Conservation (phyloP, 2,888 invertebrate species). For the Aporophyla lueneburgensis region DNA sequence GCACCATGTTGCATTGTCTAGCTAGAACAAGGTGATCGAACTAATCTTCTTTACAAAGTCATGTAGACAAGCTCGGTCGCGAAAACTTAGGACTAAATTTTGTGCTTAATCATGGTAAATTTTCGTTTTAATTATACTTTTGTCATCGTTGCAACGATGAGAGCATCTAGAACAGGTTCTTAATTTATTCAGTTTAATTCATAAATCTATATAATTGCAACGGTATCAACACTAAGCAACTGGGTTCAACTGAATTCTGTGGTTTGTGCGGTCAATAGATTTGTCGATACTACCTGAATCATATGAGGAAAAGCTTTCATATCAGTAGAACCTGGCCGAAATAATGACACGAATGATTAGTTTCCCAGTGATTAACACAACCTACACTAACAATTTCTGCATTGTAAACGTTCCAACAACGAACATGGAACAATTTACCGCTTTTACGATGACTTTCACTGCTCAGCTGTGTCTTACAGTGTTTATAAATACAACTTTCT, state of each 20-base stretch:
- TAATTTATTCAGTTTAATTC: slow-evolving; percentile 4
- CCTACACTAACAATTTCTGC: slow-evolving; percentile 37
- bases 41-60: slow-evolving; percentile 22
- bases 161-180: slow-evolving; percentile 12
- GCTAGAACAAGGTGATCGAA: slow-evolving; percentile 29
- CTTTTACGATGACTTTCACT: slow-evolving; percentile 67
- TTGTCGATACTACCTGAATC: slow-evolving; percentile 15
- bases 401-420: slow-evolving; percentile 45
- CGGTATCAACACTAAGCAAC: slow-evolving; percentile 2
- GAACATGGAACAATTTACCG: slow-evolving; percentile 64
- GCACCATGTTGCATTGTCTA: slow-evolving; percentile 9
- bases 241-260: slow-evolving; percentile 11
- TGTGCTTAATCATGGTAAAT: neutral
- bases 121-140: slow-evolving; percentile 9
- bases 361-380: slow-evolving; percentile 12
- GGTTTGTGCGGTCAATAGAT: slow-evolving; percentile 34
- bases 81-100: neutral
- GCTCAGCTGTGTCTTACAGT: slow-evolving; percentile 59
- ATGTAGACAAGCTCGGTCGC: neutral
- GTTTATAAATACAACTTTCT: slow-evolving; percentile 68
- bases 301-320: slow-evolving; percentile 30
- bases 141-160: slow-evolving; percentile 12
- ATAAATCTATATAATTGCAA: slow-evolving; percentile 20
- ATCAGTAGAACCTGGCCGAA: slow-evolving; percentile 5
- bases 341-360: neutral